Conservation (phyloP, 2,888 invertebrate genomes). For the Acholoe squamosa region DNA sequence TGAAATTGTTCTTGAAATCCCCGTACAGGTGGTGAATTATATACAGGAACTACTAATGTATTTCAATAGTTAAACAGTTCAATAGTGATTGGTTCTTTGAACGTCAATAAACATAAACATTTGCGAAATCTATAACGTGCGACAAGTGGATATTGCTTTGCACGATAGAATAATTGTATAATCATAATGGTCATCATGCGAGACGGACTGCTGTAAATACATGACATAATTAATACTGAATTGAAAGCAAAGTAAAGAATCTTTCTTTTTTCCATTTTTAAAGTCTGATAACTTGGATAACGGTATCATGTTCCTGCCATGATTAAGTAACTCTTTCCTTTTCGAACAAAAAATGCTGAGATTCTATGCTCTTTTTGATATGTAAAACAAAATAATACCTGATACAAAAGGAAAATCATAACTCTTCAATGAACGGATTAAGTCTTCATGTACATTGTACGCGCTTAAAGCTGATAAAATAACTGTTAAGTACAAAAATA, state of each 20-base stretch:
- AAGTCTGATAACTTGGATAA: constrained; percentile 43
- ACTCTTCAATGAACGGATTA: constrained; percentile 58
- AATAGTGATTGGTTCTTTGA: constrained; percentile 48
- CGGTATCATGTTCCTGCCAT: constrained; percentile 52
- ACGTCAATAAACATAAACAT: constrained; percentile 51
- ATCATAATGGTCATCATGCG: constrained; percentile 47
- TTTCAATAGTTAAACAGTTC: background rate
- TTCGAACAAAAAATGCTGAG: background rate
- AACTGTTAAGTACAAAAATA: constrained; percentile 61
- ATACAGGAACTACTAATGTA: constrained; percentile 11
- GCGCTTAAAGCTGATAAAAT: constrained; percentile 54
- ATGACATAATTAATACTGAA: constrained; percentile 55
- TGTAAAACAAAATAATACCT: constrained; percentile 58
- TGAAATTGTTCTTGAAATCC: constrained; percentile 40
- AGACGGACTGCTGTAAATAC: constrained; percentile 50
- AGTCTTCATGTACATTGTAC: constrained; percentile 58
- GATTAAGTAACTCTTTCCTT: constrained; percentile 40
- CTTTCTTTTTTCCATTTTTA: background rate
- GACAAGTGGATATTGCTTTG: constrained; percentile 54
- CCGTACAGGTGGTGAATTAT: constrained; percentile 21
- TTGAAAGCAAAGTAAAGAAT: constrained; percentile 45
- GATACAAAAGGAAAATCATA: constrained; percentile 39
- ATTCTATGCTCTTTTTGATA: constrained; percentile 37
- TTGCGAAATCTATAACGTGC: constrained; percentile 51
- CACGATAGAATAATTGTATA: constrained; percentile 31